A percentile compares a stretch with the other conserved stretches of the same genome.
Conservation (phyloP, 2,888 invertebrate genomes). For the Pollenia angustigena region DNA sequence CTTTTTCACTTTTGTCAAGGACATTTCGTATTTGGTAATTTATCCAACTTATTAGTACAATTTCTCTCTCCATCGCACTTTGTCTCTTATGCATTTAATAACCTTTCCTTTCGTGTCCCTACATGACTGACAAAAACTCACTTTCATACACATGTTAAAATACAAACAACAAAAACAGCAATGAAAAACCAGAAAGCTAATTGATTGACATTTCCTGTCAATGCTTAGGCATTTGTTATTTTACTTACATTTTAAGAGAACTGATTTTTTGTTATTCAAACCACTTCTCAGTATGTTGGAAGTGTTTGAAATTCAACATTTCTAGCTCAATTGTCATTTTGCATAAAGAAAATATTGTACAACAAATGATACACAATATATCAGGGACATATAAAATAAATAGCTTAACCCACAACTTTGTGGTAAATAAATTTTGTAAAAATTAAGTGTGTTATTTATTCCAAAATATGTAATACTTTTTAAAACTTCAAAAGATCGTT, state of each 20-base stretch:
- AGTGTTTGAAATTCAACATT: slow-evolving; percentile 16
- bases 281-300: background rate
- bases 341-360: slow-evolving; percentile 8
- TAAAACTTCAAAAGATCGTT: no score
- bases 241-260: slow-evolving; percentile 16
- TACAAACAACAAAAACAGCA: background rate
- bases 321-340: slow-evolving; percentile 46
- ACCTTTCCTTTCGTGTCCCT: slow-evolving; percentile 16
- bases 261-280: background rate
- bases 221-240: slow-evolving; percentile 71
- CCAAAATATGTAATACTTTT: no score
- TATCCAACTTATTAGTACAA: background rate
- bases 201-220: slow-evolving; percentile 81
- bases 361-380: slow-evolving; percentile 6
- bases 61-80: background rate
- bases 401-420: slow-evolving; percentile 42
- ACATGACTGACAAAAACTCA: background rate
- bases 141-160: background rate
- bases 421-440: background rate
- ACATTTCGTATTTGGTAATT: slow-evolving; percentile 23
- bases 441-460: no score
- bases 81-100: background rate
- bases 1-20: slow-evolving; percentile 12
- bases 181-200: slow-evolving; percentile 74
- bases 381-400: background rate